Evolutionary conservation across 35 echinoderm and acorn worm species (phyloP), one percentile per base, ranked within the genome.

Genomic region (Hemicentrotus pulcherrimus): DNA sequence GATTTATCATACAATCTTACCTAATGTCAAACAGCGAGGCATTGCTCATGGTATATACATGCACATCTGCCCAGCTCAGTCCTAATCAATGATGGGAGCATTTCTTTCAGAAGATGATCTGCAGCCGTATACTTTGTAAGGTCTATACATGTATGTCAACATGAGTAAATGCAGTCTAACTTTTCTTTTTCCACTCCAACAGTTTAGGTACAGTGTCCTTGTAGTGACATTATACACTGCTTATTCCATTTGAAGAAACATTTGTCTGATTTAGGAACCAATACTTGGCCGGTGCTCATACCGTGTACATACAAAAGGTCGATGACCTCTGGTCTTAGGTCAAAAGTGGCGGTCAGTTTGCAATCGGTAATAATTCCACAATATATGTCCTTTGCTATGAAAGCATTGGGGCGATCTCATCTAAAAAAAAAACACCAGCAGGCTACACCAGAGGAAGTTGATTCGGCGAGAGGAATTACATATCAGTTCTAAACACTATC

Each of bases 231-330:
- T 16, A 28, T 22, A 78, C 18, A 28, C 19, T 78, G 7, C 19
- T 78, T n/a, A n/a, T 78, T 78, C 65, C 65, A 78, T 78, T 78
- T 78, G 65, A 78, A 78, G 65, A 28, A 78, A 78, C 65, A 78
- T 78, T 59, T 16, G 16, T 41, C 22, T 78, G 28, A 78, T 78
- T 78, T 7, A 78, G 65, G 65, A 78, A 78, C 2, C 24, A 78
- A 78, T 78, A 4, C 28, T 24, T 16, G 18, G 8, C 13, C 48
- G 13, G 65, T 78, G 65, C 65, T 2, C 22, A 28, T 22, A 28
- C 65, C 5, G 4, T 22, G 65, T 28, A 28, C 65, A 7, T 5
- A 78, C 7, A 28, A 22, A 78, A 28, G 65, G 65, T 78, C 65
- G 19, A 78, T 78, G 65, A 78, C 65, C 65, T n/a, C 65, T 28